A percentile compares a stretch with the other conserved stretches of the same genome.
Evolutionary conservation across 1,140 invertebrate species (phyloP).

Genomic region (Myzus persicae): DNA sequence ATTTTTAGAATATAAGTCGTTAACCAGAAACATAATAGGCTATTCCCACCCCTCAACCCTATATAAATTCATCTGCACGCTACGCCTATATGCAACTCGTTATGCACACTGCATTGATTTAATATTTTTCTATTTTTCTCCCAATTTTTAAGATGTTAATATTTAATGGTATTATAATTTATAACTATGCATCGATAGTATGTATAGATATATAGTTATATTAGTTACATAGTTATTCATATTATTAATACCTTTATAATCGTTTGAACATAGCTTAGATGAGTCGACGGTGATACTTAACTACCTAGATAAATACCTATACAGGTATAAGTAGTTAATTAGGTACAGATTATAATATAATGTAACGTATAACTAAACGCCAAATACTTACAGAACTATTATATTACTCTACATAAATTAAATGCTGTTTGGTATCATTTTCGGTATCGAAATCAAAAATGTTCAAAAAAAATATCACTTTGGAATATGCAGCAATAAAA

Average conservation of each 20-base stretch:
- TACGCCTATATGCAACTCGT: background rate
- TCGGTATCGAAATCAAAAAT: background rate
- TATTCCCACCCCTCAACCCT: too few relatives aligned
- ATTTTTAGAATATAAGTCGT: too few relatives aligned
- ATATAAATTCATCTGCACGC: too few relatives aligned
- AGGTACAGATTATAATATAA: too few relatives aligned
- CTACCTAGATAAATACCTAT: too few relatives aligned
- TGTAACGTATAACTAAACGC: background rate
- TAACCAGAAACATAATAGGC: too few relatives aligned
- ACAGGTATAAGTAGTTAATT: too few relatives aligned
- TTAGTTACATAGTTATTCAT: too few relatives aligned
- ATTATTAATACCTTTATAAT: background rate
- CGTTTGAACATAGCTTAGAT: background rate
- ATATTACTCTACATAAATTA: background rate
- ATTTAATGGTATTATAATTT: background rate
- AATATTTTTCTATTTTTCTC: background rate
- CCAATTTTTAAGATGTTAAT: background rate
- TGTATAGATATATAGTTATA: too few relatives aligned
- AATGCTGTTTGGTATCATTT: background rate
- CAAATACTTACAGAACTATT: background rate
- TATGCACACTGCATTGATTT: background rate
- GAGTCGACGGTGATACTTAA: background rate
- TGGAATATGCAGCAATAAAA: background rate
- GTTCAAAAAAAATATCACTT: background rate
- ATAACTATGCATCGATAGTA: background rate